Evolutionary conservation across 2,113 vertebrate species (phyloP).

Genomic region (Forbesichthys agassizii): DNA sequence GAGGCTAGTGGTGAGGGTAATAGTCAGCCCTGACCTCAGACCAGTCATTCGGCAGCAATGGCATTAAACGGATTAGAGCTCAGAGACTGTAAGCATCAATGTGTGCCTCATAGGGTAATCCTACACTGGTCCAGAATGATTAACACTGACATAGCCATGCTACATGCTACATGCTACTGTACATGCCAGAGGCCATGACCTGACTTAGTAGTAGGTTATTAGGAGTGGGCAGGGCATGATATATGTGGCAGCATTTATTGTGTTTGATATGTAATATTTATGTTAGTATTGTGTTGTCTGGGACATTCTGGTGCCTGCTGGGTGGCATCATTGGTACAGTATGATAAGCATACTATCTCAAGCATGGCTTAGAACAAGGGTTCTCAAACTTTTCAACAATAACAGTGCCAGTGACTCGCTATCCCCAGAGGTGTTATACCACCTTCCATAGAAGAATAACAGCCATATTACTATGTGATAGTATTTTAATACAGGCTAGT

Average conservation of each 20-base stretch:
- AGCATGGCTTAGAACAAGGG: neutral
- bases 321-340: neutral
- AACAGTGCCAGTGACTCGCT: too few relatives aligned
- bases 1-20: conserved; percentile 51
- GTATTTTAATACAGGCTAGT: too few relatives aligned
- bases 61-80: conserved; percentile 32
- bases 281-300: conserved; percentile 39
- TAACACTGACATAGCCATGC: conserved; percentile 19
- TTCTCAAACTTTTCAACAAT: too few relatives aligned
- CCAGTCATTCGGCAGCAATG: conserved; percentile 17
- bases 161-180: neutral
- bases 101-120: conserved; percentile 58
- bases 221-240: conserved; percentile 21
- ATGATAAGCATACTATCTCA: neutral
- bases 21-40: conserved; percentile 54
- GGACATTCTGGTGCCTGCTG: conserved; percentile 47
- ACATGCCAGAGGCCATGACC: conserved; percentile 62
- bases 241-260: conserved; percentile 13
- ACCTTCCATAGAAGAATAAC: too few relatives aligned
- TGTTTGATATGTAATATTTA: conserved; percentile 28
- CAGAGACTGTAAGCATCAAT: conserved; percentile 30
- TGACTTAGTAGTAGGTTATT: conserved; percentile 13
- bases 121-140: conserved; percentile 66
- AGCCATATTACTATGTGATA: too few relatives aligned
- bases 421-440: too few relatives aligned